A percentile compares a stretch with the other conserved stretches of the same genome.
phyloP scores from a whole-genome alignment of 2,888 invertebrate species.

The Diaperis boleti region DNA sequence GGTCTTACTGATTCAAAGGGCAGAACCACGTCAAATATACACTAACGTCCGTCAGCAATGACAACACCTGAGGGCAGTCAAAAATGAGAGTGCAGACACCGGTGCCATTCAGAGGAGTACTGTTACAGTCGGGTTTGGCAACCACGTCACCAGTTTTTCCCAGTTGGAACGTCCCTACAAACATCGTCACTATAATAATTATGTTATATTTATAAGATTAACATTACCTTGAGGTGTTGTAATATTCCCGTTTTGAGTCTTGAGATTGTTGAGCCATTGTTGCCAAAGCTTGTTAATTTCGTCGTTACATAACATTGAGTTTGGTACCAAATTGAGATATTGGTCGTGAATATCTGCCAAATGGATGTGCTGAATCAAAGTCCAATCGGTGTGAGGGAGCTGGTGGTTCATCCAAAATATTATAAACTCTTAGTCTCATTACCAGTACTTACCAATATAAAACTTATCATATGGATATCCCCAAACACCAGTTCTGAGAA shows the following conservation, averaged over 20 bases:
- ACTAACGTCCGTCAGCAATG: constrained; percentile 9
- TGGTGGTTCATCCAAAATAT: too few relatives aligned
- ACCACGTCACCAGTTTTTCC: neutral
- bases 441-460: too few relatives aligned
- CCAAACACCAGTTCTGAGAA: too few relatives aligned
- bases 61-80: constrained; percentile 28
- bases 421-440: too few relatives aligned
- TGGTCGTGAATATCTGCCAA: neutral
- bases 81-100: constrained; percentile 32
- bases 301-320: too few relatives aligned
- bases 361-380: too few relatives aligned
- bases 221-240: constrained; percentile 21
- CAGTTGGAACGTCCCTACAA: constrained; percentile 20
- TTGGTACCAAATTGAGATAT: too few relatives aligned
- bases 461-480: too few relatives aligned
- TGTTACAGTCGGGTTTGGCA: constrained; percentile 11
- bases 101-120: constrained; percentile 15
- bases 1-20: constrained; percentile 34
- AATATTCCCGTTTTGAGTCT: constrained; percentile 4
- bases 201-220: neutral
- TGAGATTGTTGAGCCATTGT: neutral
- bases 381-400: too few relatives aligned
- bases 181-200: too few relatives aligned
- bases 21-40: constrained; percentile 35
- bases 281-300: neutral